Base-by-base conservation (phyloP, 2,888 invertebrate species). In the Eilema caniola region DNA sequence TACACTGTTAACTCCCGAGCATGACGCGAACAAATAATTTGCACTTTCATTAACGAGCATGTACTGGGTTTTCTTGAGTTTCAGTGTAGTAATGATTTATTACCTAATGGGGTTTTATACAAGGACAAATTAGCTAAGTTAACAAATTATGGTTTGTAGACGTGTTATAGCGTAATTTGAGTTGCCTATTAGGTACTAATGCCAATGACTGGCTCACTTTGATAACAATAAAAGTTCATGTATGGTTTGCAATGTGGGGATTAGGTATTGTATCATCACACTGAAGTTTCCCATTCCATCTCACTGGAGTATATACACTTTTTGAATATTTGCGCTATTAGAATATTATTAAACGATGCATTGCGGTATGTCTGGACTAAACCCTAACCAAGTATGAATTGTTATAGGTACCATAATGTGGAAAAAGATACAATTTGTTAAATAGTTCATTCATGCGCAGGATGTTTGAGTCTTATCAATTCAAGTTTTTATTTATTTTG, bases 11-110 rank as follows among this genome's bases (percentile, higher is more conserved):
- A 74, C 70, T 65, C 64, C 12, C 16, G 67, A 53, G 67, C 77
- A 77, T 79, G 79, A 80, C 78, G 79, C 71, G 75, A 78, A 80
- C 81, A 80, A 86, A 83, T 86, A 80, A 82, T 81, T 81, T 80
- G 79, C 76, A 77, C 79, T 81, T 78, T 74, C 79, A 83, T 83
- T 81, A 85, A 82, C 76, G 77, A 80, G 76, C 80, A 76, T 73
- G 79, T 70, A 70, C 77, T 80, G 76, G 76, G 73, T 82, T 85
- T 77, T 77, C 74, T 83, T 74, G 63, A 78, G 75, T 71, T 74
- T 69, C 71, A 76, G 73, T 77, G 61, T 77, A 78, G 71, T 78
- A 77, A 80, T 82, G 84, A 85, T 85, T 85, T 85, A 85, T 84
- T 79, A 79, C 77, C 63, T 74, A 77, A 74, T 72, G 69, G 74